Evolutionary conservation across 2,888 invertebrate species (phyloP).

Genomic region (Augochlorella aurata): DNA sequence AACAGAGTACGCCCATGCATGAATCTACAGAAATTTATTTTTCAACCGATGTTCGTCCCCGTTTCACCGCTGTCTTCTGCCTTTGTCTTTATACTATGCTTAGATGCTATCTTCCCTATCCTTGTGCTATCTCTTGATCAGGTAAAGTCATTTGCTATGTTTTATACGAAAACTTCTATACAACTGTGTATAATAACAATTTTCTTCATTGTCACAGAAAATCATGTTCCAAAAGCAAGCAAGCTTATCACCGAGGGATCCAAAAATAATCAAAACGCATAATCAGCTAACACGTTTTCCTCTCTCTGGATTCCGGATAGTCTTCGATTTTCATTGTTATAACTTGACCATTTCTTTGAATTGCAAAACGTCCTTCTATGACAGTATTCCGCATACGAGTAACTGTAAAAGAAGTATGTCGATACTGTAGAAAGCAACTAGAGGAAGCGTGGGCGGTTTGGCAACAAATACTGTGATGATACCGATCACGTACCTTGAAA

Average conservation of each 20-base stretch:
- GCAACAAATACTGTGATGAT: no score
- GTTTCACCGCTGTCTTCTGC: background rate
- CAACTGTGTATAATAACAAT: no score
- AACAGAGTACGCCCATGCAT: background rate
- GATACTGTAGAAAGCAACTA: no score
- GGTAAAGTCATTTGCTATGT: background rate
- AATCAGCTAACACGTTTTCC: slow-evolving; percentile 12
- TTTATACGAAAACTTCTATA: background rate
- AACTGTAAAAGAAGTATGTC: no score
- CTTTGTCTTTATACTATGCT: background rate
- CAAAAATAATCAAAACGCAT: slow-evolving; percentile 34
- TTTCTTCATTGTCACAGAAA: background rate
- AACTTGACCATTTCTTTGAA: no score
- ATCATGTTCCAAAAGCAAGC: background rate
- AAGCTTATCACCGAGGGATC: background rate
- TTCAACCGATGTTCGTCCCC: background rate
- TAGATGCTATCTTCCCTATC: background rate
- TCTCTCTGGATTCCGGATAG: no score
- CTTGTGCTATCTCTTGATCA: background rate
- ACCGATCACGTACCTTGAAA: no score
- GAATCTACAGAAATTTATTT: slow-evolving; percentile 3
- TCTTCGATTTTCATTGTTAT: no score
- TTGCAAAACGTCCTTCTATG: no score
- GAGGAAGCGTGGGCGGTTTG: no score
- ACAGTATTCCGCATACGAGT: no score